These are phyloP conservation scores for Ageneiosus marmoratus DNA, from an alignment of 2,113 vertebrate genomes.

Conservation along the genomic window DNA sequence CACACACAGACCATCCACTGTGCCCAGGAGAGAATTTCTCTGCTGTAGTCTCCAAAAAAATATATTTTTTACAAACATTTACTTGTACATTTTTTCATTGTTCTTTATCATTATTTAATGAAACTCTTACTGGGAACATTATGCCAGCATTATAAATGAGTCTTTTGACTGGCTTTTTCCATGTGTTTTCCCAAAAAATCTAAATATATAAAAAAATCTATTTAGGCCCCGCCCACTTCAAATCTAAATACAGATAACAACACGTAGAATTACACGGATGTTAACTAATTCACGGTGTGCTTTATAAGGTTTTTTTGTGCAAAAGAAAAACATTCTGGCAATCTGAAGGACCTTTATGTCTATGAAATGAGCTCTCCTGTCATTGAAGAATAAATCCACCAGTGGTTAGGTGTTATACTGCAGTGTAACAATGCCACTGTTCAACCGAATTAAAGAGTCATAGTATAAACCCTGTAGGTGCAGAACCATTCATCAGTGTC, in stretches of 20 bases:
- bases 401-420: not conserved
- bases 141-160: not conserved
- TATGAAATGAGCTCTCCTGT: not conserved
- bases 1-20: not conserved
- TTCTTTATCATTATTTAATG: not conserved
- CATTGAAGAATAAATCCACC: conserved; percentile 5
- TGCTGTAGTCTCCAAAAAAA: not conserved
- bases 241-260: not conserved
- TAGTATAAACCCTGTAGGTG: not conserved
- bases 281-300: not conserved
- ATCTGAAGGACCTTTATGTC: not conserved
- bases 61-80: not conserved
- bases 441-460: not conserved
- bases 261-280: not conserved
- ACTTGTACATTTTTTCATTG: not conserved
- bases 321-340: not conserved
- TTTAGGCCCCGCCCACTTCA: not conserved
- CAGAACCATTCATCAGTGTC: conserved; percentile 38
- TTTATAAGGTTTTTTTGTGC: not conserved
- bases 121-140: not conserved
- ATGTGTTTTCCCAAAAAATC: too few relatives aligned
- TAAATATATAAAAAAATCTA: not conserved
- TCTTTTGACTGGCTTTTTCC: not conserved
- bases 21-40: not conserved
- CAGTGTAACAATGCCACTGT: not conserved